Evolutionary conservation across 2,888 invertebrate genomes (phyloP).

Genomic region (Cactoblastis cactorum): DNA sequence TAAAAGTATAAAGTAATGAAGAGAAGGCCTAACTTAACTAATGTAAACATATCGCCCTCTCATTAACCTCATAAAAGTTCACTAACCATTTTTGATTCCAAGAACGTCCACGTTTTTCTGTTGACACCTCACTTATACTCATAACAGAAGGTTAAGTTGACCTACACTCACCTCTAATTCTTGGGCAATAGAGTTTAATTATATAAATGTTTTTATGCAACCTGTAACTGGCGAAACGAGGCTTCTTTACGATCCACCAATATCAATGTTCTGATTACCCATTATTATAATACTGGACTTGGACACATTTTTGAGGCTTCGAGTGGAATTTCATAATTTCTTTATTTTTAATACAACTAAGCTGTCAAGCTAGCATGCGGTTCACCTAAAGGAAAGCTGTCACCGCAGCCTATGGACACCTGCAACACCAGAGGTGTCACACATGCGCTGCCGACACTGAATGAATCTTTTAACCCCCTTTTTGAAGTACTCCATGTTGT

Average conservation of each 20-base stretch:
- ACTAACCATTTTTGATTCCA: background rate
- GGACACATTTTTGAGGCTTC: too few relatives aligned
- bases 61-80: constrained; percentile 6
- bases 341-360: too few relatives aligned
- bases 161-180: background rate
- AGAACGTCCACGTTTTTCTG: background rate
- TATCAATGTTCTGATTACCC: background rate
- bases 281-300: too few relatives aligned
- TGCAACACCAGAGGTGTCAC: too few relatives aligned
- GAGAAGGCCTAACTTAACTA: background rate
- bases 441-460: too few relatives aligned
- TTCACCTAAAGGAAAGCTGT: too few relatives aligned
- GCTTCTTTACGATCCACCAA: background rate
- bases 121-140: background rate
- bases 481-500: too few relatives aligned
- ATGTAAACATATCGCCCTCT: background rate
- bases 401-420: too few relatives aligned
- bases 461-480: too few relatives aligned
- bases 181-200: background rate
- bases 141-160: background rate
- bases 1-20: too few relatives aligned
- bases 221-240: background rate
- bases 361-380: too few relatives aligned
- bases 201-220: background rate
- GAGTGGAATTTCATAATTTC: too few relatives aligned